These are phyloP conservation scores for Petrolisthes cinctipes DNA, from an alignment of 2,888 invertebrate genomes.

Conservation along the genomic window DNA sequence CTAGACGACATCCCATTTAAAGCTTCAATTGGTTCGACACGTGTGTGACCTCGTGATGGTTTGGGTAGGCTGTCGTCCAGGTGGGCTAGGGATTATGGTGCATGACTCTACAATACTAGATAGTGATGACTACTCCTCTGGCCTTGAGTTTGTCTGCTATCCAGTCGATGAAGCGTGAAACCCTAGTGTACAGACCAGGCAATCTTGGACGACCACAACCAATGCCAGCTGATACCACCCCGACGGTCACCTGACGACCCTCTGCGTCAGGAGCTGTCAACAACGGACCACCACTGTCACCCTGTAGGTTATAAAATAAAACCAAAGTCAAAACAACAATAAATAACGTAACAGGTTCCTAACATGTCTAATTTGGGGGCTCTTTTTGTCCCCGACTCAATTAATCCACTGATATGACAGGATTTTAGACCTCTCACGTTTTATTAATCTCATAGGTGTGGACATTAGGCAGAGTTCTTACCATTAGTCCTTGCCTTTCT, in stretches of 20 bases:
- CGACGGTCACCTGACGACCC: constrained; percentile 27
- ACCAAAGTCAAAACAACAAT: background rate
- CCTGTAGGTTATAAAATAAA: constrained; percentile 22
- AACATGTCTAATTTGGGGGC: background rate
- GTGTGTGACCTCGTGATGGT: too few relatives aligned
- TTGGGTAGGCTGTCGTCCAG: too few relatives aligned
- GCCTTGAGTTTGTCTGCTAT: constrained; percentile 31
- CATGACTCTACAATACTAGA: background rate
- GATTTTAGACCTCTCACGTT: too few relatives aligned
- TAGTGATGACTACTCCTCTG: background rate
- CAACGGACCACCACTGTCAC: constrained; percentile 63
- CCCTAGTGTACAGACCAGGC: constrained; percentile 64
- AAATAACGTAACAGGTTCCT: too few relatives aligned
- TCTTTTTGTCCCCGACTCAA: too few relatives aligned
- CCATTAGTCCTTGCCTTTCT: too few relatives aligned
- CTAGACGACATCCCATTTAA: too few relatives aligned
- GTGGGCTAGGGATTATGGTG: too few relatives aligned
- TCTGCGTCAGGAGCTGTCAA: constrained; percentile 5
- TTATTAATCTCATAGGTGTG: too few relatives aligned
- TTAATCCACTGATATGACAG: too few relatives aligned
- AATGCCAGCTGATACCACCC: constrained; percentile 61
- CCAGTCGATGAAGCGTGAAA: constrained; percentile 60
- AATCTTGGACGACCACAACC: constrained; percentile 59
- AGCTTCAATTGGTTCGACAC: too few relatives aligned
- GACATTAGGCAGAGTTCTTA: too few relatives aligned